Evolutionary conservation across 1,140 invertebrate genomes (phyloP), one percentile per base, ranked within the genome.

Genomic region (Oryzaephilus surinamensis): DNA sequence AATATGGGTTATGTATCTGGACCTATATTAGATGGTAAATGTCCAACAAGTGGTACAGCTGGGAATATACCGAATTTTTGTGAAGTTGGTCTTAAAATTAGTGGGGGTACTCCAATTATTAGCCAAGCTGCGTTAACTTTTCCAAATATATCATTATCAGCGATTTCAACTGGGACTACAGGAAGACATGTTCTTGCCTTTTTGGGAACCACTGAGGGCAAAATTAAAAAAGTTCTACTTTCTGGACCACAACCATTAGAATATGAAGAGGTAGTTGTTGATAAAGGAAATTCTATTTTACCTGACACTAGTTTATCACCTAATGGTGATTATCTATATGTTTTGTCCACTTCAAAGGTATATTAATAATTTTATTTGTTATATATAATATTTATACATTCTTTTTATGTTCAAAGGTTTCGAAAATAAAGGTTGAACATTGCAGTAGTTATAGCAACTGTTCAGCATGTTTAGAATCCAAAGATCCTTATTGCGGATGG

Each of bases 401-500:
- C 17, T 29, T 29, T 29, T 6, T 15, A 15, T 8, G 28, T 28
- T 27, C 16, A 27, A 35, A 88, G 73, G 79, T 97, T 43, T 76
- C 83, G 1, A 94, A 95, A 72, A 74, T 97, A 38, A 79, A 81
- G 43, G 81, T 96, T n/a, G 87, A 97, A 56, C 82, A 88, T 48
- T 98, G 95, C 66, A 78, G 77, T 24, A 79, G 79, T 52, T 89
- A 91, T 59, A 79, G 75, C 2, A 91, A 90, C 46, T 98, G 95
- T 65, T 84, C 80, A 3, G 70, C 79, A 8, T 98, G 95, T 64
- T 71, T 96, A 6, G 84, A 85, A 56, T 89, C 89, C 0, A 79
- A 79, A 52, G 94, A 99, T 71, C 94, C 95, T 2, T 95, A 96
- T 57, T 99, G 95, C 67, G 93, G 93, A 7, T 98, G 94, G 93